Percentiles rank a stretch among this genome's conserved stretches.
These are phyloP conservation scores for Seriola quinqueradiata DNA, from an alignment of 2,113 vertebrate species.

Conservation along the genomic window DNA sequence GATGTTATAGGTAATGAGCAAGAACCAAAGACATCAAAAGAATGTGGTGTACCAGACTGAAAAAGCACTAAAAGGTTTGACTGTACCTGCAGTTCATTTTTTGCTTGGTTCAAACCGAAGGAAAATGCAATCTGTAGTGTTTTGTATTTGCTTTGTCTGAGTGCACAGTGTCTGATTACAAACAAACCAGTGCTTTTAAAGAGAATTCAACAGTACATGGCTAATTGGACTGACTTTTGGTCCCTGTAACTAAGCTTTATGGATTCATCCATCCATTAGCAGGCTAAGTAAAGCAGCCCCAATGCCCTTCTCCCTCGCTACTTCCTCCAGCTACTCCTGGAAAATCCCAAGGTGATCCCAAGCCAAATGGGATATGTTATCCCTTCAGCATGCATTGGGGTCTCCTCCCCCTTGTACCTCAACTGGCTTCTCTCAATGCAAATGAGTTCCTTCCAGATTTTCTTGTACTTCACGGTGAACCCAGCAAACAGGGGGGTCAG, in stretches of 20 bases:
- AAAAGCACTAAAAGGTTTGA: conserved; percentile 16
- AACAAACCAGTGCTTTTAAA: neutral
- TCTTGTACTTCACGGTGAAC: no score
- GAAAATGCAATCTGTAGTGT: neutral
- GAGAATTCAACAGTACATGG: neutral
- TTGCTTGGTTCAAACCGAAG: neutral
- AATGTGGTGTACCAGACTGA: conserved; percentile 18
- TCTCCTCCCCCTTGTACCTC: conserved; percentile 3
- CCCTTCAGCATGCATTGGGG: neutral
- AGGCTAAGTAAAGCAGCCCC: neutral
- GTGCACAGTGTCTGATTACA: conserved; percentile 3
- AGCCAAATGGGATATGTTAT: conserved; percentile 25
- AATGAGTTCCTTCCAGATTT: conserved; percentile 20
- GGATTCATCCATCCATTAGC: neutral
- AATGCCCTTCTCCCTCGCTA: neutral
- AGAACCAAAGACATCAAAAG: conserved; percentile 48
- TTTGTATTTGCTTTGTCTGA: conserved; percentile 3
- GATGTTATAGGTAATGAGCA: conserved; percentile 50
- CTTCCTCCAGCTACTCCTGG: conserved; percentile 1
- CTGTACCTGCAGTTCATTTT: conserved; percentile 23
- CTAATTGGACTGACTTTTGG: neutral
- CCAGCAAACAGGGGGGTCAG: no score
- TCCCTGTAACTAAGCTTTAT: conserved; percentile 8
- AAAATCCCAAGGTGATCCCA: conserved; percentile 11
- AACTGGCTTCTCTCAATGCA: conserved; percentile 16